A percentile compares a stretch with the other conserved stretches of the same genome.
Conservation (phyloP, 2,113 vertebrate species). For the Microtus pennsylvanicus region DNA sequence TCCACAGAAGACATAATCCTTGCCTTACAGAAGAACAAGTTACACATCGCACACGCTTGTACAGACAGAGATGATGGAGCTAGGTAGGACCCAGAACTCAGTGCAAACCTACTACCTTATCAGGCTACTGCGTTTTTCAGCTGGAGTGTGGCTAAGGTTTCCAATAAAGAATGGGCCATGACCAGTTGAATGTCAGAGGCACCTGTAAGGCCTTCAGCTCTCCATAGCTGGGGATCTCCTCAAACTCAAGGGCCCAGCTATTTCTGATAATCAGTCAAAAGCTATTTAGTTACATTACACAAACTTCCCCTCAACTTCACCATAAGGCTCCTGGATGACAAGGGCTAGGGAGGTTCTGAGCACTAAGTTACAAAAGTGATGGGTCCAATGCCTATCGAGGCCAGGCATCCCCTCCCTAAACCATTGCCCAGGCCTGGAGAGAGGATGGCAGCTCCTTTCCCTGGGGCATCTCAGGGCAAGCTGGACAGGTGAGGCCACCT, state of each 20-base stretch:
- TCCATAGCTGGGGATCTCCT: background rate
- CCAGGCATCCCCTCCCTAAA: background rate
- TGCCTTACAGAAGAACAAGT: background rate
- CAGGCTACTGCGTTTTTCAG: too few relatives aligned
- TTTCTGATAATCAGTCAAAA: background rate
- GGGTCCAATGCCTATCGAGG: background rate
- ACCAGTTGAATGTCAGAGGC: background rate
- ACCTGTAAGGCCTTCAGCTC: background rate
- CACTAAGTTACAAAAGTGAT: background rate
- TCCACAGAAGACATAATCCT: background rate
- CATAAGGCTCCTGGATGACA: background rate
- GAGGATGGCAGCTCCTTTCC: background rate
- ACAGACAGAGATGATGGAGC: background rate
- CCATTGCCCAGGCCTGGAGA: background rate
- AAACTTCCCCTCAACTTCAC: background rate
- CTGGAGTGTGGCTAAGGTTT: rapidly evolving
- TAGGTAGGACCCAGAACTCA: background rate
- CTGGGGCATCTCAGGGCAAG: constrained; percentile 26
- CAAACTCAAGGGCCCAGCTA: background rate
- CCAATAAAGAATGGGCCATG: background rate
- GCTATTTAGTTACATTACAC: background rate
- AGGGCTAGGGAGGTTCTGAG: background rate
- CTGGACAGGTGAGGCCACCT: background rate
- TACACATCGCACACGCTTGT: background rate
- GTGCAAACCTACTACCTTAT: background rate